Percentiles rank a stretch among this genome's conserved stretches.
phyloP scores from a whole-genome alignment of 35 echinoderm and acorn worm species.

The Heliocidaris erythrogramma region DNA sequence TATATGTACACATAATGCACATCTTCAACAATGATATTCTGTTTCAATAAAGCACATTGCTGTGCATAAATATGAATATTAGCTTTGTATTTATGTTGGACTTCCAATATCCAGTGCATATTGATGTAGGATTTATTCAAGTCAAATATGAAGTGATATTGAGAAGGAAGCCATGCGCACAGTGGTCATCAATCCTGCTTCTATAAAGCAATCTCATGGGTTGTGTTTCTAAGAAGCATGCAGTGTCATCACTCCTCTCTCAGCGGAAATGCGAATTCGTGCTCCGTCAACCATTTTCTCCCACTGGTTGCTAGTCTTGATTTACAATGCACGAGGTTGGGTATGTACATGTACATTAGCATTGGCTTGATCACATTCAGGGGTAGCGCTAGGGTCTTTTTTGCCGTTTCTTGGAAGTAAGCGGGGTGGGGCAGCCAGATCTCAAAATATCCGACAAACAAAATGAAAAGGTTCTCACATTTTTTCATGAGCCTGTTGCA shows the following conservation, averaged over 20 bases:
- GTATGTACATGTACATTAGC: not conserved
- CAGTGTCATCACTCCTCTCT: not conserved
- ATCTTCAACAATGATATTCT: no score
- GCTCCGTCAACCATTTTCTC: not conserved
- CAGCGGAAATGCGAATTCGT: not conserved
- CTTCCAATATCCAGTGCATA: not conserved
- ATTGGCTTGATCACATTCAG: not conserved
- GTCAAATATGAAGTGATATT: not conserved
- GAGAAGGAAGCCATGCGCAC: not conserved
- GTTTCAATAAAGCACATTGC: not conserved
- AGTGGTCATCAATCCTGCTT: not conserved
- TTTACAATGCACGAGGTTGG: not conserved
- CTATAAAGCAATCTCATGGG: not conserved
- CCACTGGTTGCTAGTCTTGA: slow-evolving; percentile 14
- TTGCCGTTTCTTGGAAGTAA: not conserved
- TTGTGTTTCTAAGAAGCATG: not conserved
- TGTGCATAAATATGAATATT: not conserved
- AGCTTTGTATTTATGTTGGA: not conserved
- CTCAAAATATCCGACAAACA: no score
- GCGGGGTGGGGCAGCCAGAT: not conserved
- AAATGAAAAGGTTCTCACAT: no score
- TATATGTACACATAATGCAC: no score
- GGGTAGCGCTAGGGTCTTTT: not conserved
- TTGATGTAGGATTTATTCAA: not conserved
- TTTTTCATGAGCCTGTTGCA: no score